Base-by-base conservation (phyloP, 2,113 vertebrate genomes). In the Prochilodus magdalenae region DNA sequence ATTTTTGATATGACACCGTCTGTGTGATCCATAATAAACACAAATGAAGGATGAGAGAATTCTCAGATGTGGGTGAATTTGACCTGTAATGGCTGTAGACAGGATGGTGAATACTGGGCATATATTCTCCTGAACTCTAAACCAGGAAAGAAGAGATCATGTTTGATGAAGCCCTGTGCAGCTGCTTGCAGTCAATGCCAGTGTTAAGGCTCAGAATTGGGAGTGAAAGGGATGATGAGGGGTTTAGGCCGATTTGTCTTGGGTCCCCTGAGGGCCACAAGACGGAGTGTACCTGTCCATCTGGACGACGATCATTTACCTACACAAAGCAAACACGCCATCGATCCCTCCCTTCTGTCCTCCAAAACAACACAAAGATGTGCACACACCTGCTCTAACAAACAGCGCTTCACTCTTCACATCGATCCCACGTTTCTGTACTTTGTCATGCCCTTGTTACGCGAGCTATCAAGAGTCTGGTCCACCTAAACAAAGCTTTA, bases 261-360 rank as follows among this genome's bases (percentile, higher is more conserved):
- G 75, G 29, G 60, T 87, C 81, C 90, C 89, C 83, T 83, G 75
- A 83, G 87, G 86, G 84, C 84, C 83, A 69, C 70, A 92, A 91
- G 92, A 92, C 83, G 18, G 89, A 92, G 87, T 90, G 87, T 75
- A 78, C 77, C 87, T 91, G 90, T 91, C 84, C 73, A 20, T 89
- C 84, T 87, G 84, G 66, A 80, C 78, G 79, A 85, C 86, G 85
- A 90, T 91, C 90, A 91, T 92, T 92, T 92, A 89, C 89, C 89
- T 91, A 91, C 91, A 91, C 88, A 89, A 90, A 91, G 91, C 89
- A 92, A 91, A 92, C 84, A 86, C 81, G 26, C 83, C 88, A 91
- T 92, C 79, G 88, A 90, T 89, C 84, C 87, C 47, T 77, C 18
- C 69, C 76, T 26, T 76, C 40, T 77, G 73, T 82, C 84, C 87